Conservation (phyloP, 2,797 vertebrate genomes). For the Acipenser ruthenus region DNA sequence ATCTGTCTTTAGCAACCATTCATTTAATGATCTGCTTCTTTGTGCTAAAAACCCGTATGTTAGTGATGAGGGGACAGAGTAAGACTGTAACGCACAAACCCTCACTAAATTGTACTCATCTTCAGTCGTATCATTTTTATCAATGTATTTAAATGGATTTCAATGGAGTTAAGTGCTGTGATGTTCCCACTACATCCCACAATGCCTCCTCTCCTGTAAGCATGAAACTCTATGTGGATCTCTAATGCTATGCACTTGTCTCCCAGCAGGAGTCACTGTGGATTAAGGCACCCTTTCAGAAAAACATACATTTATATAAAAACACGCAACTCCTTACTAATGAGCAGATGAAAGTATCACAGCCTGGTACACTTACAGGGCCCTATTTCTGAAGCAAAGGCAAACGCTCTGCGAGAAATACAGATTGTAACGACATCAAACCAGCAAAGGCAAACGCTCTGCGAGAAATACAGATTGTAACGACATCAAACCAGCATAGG, state of each 20-base stretch:
- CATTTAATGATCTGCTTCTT: neutral
- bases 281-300: conserved; percentile 20
- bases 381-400: too few species aligned
- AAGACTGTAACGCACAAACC: too few species aligned
- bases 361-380: too few species aligned
- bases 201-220: conserved; percentile 66
- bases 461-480: too few species aligned
- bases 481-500: too few species aligned
- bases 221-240: conserved; percentile 56
- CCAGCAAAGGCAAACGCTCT: too few species aligned
- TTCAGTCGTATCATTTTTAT: conserved; percentile 32
- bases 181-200: conserved; percentile 74
- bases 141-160: conserved; percentile 70
- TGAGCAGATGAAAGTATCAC: too few species aligned
- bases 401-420: too few species aligned
- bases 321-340: too few species aligned
- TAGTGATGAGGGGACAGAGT: neutral
- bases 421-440: too few species aligned
- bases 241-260: conserved; percentile 53
- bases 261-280: conserved; percentile 54
- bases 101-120: too few species aligned
- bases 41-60: neutral
- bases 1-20: neutral
- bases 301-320: too few species aligned
- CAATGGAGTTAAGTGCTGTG: conserved; percentile 65